phyloP scores from a whole-genome alignment of 2,888 invertebrate species.

The Branchipolynoe longqiensis region DNA sequence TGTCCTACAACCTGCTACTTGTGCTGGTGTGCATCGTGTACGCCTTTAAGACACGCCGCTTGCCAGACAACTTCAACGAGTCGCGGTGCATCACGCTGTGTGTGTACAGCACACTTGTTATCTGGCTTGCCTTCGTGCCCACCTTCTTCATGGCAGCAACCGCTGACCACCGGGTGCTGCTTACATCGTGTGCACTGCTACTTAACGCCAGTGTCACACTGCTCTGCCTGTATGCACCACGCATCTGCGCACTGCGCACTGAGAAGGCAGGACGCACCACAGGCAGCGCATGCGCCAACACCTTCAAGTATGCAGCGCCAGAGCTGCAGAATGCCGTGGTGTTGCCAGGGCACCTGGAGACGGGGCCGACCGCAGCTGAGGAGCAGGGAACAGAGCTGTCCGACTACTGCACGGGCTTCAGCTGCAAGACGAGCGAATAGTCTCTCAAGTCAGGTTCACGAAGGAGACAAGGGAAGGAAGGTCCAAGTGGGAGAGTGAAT shows the following conservation, averaged over 20 bases:
- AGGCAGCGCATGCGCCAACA: conserved; percentile 12
- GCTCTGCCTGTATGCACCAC: conserved; percentile 70
- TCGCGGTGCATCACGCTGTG: conserved; percentile 74
- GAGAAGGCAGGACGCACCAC: neutral
- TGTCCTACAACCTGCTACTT: conserved; percentile 72
- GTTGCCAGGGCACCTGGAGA: neutral
- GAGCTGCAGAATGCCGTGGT: neutral
- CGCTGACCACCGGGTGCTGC: conserved; percentile 67
- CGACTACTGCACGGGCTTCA: conserved; percentile 16
- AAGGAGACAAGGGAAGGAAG: too few relatives aligned
- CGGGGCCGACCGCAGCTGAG: conserved; percentile 11
- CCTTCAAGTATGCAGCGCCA: conserved; percentile 20
- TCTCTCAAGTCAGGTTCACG: too few relatives aligned
- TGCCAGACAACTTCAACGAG: conserved; percentile 75
- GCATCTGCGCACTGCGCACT: conserved; percentile 69
- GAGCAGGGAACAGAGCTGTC: conserved; percentile 56
- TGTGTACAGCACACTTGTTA: conserved; percentile 74
- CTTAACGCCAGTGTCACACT: conserved; percentile 70
- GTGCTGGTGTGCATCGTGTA: conserved; percentile 71
- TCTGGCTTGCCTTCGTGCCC: conserved; percentile 75
- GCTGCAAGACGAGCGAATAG: too few relatives aligned
- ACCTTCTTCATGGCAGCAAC: conserved; percentile 71
- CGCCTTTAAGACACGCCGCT: conserved; percentile 71
- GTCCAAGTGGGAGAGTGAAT: too few relatives aligned
- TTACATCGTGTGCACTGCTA: conserved; percentile 69